These are phyloP conservation scores for Columbina picui DNA, from an alignment of 2,113 vertebrate genomes.

Conservation along the genomic window DNA sequence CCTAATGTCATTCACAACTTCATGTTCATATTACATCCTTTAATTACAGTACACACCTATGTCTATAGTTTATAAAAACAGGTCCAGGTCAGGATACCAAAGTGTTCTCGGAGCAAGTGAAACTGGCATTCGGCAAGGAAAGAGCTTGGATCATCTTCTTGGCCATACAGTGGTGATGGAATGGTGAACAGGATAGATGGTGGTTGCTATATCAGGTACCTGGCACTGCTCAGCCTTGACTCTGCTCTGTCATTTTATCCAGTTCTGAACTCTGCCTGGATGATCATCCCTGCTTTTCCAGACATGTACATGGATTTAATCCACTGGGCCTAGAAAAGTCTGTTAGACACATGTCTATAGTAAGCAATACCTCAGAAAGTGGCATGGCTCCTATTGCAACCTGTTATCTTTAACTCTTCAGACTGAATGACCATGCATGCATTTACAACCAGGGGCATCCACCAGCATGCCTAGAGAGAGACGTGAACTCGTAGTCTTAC, in stretches of 20 bases:
- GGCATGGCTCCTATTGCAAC: not conserved
- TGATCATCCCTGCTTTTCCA: not conserved
- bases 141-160: not conserved
- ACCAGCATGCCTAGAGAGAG: not conserved
- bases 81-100: not conserved
- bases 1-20: not conserved
- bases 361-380: not conserved
- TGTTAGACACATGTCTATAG: not conserved
- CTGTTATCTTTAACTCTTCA: not conserved
- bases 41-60: not conserved
- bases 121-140: not conserved
- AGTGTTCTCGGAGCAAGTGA: not conserved
- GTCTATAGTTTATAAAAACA: not conserved
- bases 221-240: not conserved
- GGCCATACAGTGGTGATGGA: not conserved
- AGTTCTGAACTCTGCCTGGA: not conserved
- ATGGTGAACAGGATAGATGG: not conserved
- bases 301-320: not conserved
- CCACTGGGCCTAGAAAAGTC: not conserved
- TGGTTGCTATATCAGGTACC: not conserved
- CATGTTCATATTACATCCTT: not conserved
- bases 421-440: not conserved
- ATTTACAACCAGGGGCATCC: not conserved
- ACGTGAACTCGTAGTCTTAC: not conserved
- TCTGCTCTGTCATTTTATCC: not conserved